Evolutionary conservation across 2,113 vertebrate species (phyloP).

Genomic region (Crotalus horridus): DNA sequence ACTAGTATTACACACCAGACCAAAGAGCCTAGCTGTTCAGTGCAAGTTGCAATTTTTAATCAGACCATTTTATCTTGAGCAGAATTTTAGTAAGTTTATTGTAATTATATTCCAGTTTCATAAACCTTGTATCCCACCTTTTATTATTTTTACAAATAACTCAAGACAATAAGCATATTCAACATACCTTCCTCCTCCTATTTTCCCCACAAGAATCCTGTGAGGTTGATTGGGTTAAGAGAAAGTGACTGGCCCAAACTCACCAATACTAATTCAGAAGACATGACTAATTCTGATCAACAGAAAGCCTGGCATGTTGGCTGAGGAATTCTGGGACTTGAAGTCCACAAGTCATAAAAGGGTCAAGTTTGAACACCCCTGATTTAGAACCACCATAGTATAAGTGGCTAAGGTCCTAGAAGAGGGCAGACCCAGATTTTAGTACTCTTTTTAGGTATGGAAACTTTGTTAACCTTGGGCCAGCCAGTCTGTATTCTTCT

Average conservation of each 20-base stretch:
- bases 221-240: too few relatives aligned
- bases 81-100: neutral
- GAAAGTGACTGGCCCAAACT: too few relatives aligned
- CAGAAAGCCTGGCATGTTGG: neutral
- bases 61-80: neutral
- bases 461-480: neutral
- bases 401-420: neutral
- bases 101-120: neutral
- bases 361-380: too few relatives aligned
- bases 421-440: neutral
- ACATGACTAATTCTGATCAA: neutral
- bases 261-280: neutral
- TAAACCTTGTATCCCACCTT: neutral
- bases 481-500: neutral
- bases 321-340: too few relatives aligned
- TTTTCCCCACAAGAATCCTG: too few relatives aligned
- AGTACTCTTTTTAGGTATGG: neutral
- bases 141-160: too few relatives aligned
- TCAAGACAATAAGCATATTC: too few relatives aligned
- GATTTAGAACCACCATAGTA: neutral
- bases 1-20: neutral
- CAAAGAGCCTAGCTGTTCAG: neutral
- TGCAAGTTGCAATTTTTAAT: neutral
- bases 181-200: too few relatives aligned
- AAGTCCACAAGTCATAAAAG: too few relatives aligned